phyloP scores from a whole-genome alignment of 2,888 invertebrate genomes.

The Galeopsomyia nigrocyanea region DNA sequence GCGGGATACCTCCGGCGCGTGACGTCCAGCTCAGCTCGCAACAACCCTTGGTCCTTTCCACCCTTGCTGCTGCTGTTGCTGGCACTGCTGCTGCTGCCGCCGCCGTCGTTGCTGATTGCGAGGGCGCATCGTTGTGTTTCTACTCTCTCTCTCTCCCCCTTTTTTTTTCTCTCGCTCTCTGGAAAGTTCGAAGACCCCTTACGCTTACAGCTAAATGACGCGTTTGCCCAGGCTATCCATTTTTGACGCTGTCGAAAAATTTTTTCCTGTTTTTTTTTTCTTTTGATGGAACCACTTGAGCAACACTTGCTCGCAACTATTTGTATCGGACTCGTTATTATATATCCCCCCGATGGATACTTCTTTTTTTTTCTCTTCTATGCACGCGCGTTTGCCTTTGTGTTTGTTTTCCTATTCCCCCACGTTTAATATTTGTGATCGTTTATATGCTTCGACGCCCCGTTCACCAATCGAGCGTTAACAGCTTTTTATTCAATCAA shows the following conservation, averaged over 20 bases:
- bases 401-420: background rate
- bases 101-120: conserved; percentile 54
- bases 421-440: conserved; percentile 2
- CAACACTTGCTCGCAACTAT: conserved; percentile 23
- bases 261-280: conserved; percentile 9
- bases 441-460: too few species aligned
- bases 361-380: conserved; percentile 22
- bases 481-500: background rate
- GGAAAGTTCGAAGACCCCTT: conserved; percentile 34
- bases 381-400: conserved; percentile 16
- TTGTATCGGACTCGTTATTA: conserved; percentile 34
- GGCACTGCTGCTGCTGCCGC: conserved; percentile 20
- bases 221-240: conserved; percentile 20
- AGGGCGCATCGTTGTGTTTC: conserved; percentile 48
- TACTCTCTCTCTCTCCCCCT: conserved; percentile 9
- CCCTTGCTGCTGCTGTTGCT: conserved; percentile 32
- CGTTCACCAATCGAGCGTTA: background rate
- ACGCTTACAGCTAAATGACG: conserved; percentile 13
- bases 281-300: background rate
- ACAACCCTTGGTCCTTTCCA: conserved; percentile 38
- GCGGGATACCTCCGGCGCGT: conserved; percentile 48
- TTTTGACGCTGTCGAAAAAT: conserved; percentile 24
- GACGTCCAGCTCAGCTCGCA: conserved; percentile 43
- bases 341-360: conserved; percentile 10
- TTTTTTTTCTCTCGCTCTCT: background rate